Base-by-base conservation (phyloP, 2,888 invertebrate species). In the Coleophora deauratella region DNA sequence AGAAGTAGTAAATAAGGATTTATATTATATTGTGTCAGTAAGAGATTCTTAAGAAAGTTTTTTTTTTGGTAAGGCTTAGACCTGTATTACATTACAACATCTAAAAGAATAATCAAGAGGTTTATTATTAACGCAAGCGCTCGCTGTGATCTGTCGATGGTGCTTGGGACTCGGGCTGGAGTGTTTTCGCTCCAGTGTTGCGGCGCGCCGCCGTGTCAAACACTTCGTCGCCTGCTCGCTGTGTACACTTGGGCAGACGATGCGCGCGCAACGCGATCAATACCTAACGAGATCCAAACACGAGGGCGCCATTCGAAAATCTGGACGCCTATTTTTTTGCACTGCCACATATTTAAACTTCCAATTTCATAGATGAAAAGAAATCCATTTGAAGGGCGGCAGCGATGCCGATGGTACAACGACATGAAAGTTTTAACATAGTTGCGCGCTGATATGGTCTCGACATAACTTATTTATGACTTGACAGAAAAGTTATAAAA, bases 181-280 rank as follows among this genome's bases (percentile, higher is more conserved):
- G 62, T 61, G 78, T 72, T 74, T 72, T 72, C 72, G 66, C 72
- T 73, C 59, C 59, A 73, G 71, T 69, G 62, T 69, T 68, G 76
- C 64, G 70, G 72, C 71, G 62, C 62, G 67, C 66, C 70, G 66
- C 56, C 69, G 67, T 9, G 7, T 12, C 28, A 66, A 73, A 71
- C 71, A 76, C 72, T 72, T 58, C 66, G 63, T 58, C 71, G 65
- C 66, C 67, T 70, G 78, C 65, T 6, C 21, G 21, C 72, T 77
- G 79, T 81, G 74, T 76, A 81, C 77, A 80, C 72, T 74, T 55
- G 64, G 72, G 57, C 67, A 67, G 72, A 71, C 70, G 66, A 47
- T 81, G 85, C 85, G 85, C 85, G 85, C 85, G 84, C 84, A 84
- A 59, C 55, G 62, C 75, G 84, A 84, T 84, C 84, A 78, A 85